phyloP scores from a whole-genome alignment of 2,888 invertebrate species.

The Beris morrisii region DNA sequence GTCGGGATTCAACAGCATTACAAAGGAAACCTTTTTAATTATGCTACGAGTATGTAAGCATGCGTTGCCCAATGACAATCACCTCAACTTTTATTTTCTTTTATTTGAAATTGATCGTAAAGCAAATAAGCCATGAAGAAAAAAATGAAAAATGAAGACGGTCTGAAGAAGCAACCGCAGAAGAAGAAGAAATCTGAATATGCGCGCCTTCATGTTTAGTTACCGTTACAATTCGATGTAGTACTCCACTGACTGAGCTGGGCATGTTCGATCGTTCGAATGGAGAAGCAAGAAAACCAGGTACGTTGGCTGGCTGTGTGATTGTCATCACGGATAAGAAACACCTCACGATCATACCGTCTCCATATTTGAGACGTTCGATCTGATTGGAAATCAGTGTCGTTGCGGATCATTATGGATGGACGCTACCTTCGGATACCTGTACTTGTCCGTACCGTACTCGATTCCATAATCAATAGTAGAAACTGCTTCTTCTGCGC shows the following conservation, averaged over 20 bases:
- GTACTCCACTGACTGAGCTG: constrained; percentile 14
- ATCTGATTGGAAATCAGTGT: constrained; percentile 36
- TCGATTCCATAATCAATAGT: too few relatives aligned
- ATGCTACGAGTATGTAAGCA: not conserved
- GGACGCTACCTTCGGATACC: constrained; percentile 14
- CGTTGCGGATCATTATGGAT: constrained; percentile 19
- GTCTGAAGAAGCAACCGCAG: constrained; percentile 7
- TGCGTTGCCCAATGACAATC: constrained; percentile 8
- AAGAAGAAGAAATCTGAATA: constrained; percentile 6
- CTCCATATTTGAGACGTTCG: constrained; percentile 20
- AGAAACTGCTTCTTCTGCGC: too few relatives aligned
- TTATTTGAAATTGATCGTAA: not conserved
- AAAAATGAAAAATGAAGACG: too few relatives aligned
- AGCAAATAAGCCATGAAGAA: constrained; percentile 16
- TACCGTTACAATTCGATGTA: constrained; percentile 14
- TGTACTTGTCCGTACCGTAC: not conserved
- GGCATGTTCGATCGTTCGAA: constrained; percentile 15
- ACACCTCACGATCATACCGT: constrained; percentile 8
- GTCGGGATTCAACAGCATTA: not conserved
- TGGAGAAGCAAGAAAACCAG: constrained; percentile 6
- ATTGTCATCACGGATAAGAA: constrained; percentile 7
- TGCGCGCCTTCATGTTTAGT: constrained; percentile 11
- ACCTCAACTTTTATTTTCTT: not conserved
- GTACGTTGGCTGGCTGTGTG: constrained; percentile 8
- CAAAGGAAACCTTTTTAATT: constrained; percentile 1